Evolutionary conservation across 2,888 invertebrate species (phyloP), one percentile per base, ranked within the genome.

Genomic region (Troides oblongomaculatus): DNA sequence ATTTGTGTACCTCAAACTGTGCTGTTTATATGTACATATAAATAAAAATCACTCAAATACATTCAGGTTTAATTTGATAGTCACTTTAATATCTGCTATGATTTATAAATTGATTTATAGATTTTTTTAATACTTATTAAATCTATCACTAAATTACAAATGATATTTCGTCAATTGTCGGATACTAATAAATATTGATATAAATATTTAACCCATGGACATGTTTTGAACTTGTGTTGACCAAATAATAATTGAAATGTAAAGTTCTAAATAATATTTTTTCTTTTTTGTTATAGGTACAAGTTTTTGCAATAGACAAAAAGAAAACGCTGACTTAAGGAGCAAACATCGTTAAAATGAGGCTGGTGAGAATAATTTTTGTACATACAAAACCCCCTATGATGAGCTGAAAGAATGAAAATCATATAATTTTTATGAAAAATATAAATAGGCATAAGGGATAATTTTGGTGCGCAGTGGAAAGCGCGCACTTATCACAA

Each of bases 401-500:
- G 14, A 68, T 58, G 12, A 50, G 6, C 62, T 39, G 18, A 59
- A 59, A 66, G 62, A 62, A 68, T 56, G 64, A 61, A 63, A 69
- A 76, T 78, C 73, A 79, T 79, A 81, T 77, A 71, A 81, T 80
- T 80, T 70, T 84, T 78, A 74, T 72, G 76, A 73, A 83, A 85
- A 87, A 83, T 83, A 84, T 86, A 86, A 87, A 88, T 84, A 87
- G 83, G 83, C 81, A 84, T 53, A 87, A 84, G 79, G 80, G 87
- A 87, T 86, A 87, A 87, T 88, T 83, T 85, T 76, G 77, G 81
- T 92, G 92, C 92, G 92, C 92, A 88, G 86, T 85, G 83, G 80
- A 86, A 88, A 90, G 84, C 86, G 93, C 93, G 92, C 92, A 92
- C 87, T 89, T 87, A 84, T 87, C 85, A 83, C 82, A 81, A 84